Conservation (phyloP, 2,888 invertebrate species). For the Thymelicus sylvestris region DNA sequence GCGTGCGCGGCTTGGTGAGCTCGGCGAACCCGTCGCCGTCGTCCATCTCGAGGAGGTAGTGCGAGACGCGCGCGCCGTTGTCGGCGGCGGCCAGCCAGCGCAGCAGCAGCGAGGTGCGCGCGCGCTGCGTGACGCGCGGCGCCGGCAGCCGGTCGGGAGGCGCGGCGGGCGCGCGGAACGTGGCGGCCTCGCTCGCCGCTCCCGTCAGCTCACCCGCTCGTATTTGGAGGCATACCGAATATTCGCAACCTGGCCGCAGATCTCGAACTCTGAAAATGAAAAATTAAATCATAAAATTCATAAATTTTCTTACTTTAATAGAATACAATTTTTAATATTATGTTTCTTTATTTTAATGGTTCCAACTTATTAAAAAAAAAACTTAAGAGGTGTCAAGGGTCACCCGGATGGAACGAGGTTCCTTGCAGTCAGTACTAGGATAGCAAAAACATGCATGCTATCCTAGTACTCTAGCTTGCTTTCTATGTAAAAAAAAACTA, state of each 20-base stretch:
- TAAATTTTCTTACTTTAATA: too few species aligned
- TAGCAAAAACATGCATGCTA: too few species aligned
- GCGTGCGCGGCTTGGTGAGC: conserved; percentile 88
- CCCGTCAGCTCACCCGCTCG: conserved; percentile 90
- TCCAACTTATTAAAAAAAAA: too few species aligned
- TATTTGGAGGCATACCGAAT: conserved; percentile 92
- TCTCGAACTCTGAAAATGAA: conserved; percentile 87
- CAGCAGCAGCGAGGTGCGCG: conserved; percentile 88
- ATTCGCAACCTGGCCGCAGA: conserved; percentile 94
- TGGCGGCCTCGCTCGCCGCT: conserved; percentile 90
- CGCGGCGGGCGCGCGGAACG: conserved; percentile 92
- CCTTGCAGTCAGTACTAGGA: too few species aligned
- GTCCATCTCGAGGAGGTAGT: conserved; percentile 92
- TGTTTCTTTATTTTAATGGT: too few species aligned
- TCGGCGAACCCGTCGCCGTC: conserved; percentile 90
- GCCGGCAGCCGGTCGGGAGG: conserved; percentile 91
- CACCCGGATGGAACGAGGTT: too few species aligned
- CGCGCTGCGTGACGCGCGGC: conserved; percentile 89
- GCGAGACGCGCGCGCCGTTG: conserved; percentile 91
- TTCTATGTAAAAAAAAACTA: too few species aligned
- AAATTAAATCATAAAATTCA: neutral
- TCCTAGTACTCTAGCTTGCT: too few species aligned
- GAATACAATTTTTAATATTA: too few species aligned
- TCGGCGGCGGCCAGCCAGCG: conserved; percentile 90
- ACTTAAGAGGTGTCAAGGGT: too few species aligned